Evolutionary conservation across 2,797 vertebrate genomes (phyloP).

Genomic region (Clarias pachynema): DNA sequence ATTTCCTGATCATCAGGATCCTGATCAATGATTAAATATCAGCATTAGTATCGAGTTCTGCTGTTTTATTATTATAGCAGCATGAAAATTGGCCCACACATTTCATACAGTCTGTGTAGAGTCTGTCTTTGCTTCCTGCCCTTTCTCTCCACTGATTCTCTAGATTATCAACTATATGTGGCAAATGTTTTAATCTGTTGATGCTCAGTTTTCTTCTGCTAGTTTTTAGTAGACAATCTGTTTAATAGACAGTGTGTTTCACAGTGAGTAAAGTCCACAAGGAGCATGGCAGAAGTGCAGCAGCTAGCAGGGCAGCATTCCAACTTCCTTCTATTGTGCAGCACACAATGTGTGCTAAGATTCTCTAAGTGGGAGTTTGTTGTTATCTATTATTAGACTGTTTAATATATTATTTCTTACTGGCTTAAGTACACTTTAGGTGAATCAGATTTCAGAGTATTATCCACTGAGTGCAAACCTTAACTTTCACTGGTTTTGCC

Average conservation of each 20-base stretch:
- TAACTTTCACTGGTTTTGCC: background rate
- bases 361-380: background rate
- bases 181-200: background rate
- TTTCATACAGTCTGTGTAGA: background rate
- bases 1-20: background rate
- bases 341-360: conserved; percentile 5
- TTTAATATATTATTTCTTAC: background rate
- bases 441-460: background rate
- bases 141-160: background rate
- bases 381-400: conserved; percentile 5
- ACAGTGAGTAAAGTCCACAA: background rate
- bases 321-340: conserved; percentile 20
- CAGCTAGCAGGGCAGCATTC: background rate
- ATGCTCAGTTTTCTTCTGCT: conserved; percentile 5
- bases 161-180: background rate
- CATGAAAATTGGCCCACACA: background rate
- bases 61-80: background rate
- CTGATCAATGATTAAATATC: background rate
- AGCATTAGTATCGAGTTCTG: background rate
- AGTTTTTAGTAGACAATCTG: background rate
- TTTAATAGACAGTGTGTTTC: background rate
- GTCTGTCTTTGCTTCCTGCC: background rate
- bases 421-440: background rate
- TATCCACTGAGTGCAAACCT: background rate
- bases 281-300: background rate